phyloP scores from a whole-genome alignment of 2,888 invertebrate species.

The Seira ritae region DNA sequence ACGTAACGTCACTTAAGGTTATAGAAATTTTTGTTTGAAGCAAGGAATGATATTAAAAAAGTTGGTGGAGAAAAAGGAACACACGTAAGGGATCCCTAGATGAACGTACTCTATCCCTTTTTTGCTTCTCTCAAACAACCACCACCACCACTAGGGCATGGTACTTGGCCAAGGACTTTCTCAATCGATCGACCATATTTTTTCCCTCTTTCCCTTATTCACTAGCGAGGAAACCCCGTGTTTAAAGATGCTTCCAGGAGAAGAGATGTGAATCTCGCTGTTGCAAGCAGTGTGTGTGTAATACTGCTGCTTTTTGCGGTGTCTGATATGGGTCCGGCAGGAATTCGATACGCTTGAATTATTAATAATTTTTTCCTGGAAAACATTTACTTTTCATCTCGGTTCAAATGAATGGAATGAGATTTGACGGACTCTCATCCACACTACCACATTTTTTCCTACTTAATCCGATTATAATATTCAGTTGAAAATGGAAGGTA shows the following conservation, averaged over 20 bases:
- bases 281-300: too few relatives aligned
- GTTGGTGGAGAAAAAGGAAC: too few relatives aligned
- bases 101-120: neutral
- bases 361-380: neutral
- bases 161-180: slow-evolving; percentile 72
- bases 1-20: too few relatives aligned
- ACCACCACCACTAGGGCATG: slow-evolving; percentile 28
- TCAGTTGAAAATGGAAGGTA: neutral
- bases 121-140: neutral
- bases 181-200: slow-evolving; percentile 64
- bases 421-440: neutral
- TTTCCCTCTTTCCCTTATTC: slow-evolving; percentile 29
- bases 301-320: too few relatives aligned
- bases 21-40: too few relatives aligned
- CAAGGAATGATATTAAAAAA: too few relatives aligned
- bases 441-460: neutral
- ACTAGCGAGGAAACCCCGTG: neutral
- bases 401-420: neutral
- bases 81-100: neutral
- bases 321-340: too few relatives aligned
- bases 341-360: too few relatives aligned
- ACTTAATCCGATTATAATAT: neutral
- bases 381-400: slow-evolving; percentile 2
- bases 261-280: too few relatives aligned
- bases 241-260: too few relatives aligned